Evolutionary conservation across 2,888 invertebrate genomes (phyloP), one percentile per base, ranked within the genome.

Genomic region (Siphlonurus alternatus): DNA sequence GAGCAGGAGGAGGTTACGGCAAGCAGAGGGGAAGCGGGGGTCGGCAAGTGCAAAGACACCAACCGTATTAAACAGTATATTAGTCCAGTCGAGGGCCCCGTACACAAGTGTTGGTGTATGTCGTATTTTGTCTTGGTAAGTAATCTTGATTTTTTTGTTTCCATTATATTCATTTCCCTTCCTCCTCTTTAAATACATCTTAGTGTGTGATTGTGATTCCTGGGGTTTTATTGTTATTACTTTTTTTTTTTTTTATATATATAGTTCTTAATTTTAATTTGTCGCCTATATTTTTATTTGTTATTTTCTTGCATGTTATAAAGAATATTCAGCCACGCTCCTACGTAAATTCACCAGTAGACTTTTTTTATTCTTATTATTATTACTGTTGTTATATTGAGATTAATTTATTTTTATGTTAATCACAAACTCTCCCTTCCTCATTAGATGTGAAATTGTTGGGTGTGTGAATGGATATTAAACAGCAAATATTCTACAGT

Each of bases 21-120:
- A 90, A 90, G 81, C 89, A 89, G 80, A 84, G 87, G 76, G 88
- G 89, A 75, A 79, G 80, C 74, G 80, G 82, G 67, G 69, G 71
- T 69, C 85, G 86, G 75, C 83, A 86, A 73, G 76, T 75, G 72
- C 89, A 88, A 79, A 86, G 90, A 84, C 89, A 89, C 81, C 89
- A 89, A 80, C 90, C 90, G 76, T 90, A 90, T 80, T 89, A 87
- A 77, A 73, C 62, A 61, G n/a, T 51, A 63, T 20, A 23, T 63
- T 56, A 53, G 54, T 59, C 53, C 63, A 20, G 54, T 66, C 64
- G 56, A 64, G 64, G 63, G 65, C 66, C 60, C 64, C 64, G 61
- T 53, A 54, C 25, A 66, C 62, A 65, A 64, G 65, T 65, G 65
- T 66, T n/a, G 68, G 67, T 65, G 63, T 67, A 66, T 68, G 68